phyloP scores from a whole-genome alignment of 2,888 invertebrate genomes.

The Ephialtes manifestator region DNA sequence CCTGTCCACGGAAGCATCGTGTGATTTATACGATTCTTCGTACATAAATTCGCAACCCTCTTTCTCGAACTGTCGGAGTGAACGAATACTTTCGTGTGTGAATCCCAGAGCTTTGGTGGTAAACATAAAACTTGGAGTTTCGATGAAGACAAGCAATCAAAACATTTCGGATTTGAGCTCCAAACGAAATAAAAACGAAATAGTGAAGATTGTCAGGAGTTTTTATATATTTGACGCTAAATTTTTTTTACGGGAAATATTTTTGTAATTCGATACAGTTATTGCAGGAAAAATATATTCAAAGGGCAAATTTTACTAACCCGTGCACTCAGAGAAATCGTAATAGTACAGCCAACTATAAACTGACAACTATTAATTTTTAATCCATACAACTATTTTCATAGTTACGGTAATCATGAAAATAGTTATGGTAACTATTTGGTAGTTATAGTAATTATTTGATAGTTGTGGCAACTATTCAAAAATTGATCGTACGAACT shows the following conservation, averaged over 20 bases:
- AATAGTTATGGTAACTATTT: no score
- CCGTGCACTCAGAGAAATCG: no score
- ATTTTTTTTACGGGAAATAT: neutral
- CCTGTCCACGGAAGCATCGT: constrained; percentile 55
- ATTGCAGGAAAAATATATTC: neutral
- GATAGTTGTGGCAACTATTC: no score
- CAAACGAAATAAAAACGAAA: neutral
- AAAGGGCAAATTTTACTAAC: neutral
- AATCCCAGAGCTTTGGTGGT: neutral
- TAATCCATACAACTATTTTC: no score
- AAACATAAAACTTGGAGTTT: neutral
- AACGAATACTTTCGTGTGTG: neutral
- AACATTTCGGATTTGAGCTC: neutral
- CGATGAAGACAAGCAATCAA: neutral
- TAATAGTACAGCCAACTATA: no score
- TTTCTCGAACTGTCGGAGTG: constrained; percentile 36
- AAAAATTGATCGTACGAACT: no score
- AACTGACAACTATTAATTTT: no score
- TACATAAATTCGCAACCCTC: constrained; percentile 66
- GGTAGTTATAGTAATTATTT: no score
- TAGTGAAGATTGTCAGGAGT: neutral
- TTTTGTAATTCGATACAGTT: no score
- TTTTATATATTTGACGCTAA: neutral
- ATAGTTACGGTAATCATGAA: no score
- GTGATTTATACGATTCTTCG: constrained; percentile 67